phyloP scores from a whole-genome alignment of 1,140 invertebrate genomes.

The Kradibia gibbosae region DNA sequence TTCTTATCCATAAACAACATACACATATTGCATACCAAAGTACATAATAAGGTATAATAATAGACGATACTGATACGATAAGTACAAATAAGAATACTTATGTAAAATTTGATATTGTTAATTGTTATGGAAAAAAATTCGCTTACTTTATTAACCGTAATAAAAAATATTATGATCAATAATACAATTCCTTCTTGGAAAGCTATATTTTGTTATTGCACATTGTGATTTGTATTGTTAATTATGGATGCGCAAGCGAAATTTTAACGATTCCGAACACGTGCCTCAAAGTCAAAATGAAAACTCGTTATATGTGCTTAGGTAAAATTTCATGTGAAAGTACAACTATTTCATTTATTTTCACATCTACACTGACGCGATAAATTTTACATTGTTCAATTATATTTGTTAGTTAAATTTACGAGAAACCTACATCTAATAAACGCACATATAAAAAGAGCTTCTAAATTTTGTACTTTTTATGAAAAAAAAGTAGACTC shows the following conservation, averaged over 20 bases:
- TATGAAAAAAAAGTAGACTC: not conserved
- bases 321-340: not conserved
- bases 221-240: not conserved
- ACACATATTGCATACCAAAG: constrained; percentile 6
- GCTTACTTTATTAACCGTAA: not conserved
- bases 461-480: not conserved
- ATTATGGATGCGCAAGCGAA: not conserved
- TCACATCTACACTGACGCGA: not conserved
- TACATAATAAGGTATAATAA: not conserved
- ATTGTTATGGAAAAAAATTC: not conserved
- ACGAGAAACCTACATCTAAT: constrained; percentile 23
- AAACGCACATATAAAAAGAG: not conserved
- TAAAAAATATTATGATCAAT: not conserved
- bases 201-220: not conserved
- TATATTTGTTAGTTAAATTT: not conserved
- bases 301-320: not conserved
- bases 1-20: not conserved
- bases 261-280: constrained; percentile 30
- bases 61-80: not conserved
- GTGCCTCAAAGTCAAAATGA: not conserved
- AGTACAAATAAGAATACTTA: not conserved
- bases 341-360: not conserved
- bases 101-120: constrained; percentile 11
- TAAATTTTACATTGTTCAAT: not conserved
- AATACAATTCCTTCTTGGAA: not conserved